phyloP scores from a whole-genome alignment of 2,888 invertebrate genomes.

The Melanchra persicariae region DNA sequence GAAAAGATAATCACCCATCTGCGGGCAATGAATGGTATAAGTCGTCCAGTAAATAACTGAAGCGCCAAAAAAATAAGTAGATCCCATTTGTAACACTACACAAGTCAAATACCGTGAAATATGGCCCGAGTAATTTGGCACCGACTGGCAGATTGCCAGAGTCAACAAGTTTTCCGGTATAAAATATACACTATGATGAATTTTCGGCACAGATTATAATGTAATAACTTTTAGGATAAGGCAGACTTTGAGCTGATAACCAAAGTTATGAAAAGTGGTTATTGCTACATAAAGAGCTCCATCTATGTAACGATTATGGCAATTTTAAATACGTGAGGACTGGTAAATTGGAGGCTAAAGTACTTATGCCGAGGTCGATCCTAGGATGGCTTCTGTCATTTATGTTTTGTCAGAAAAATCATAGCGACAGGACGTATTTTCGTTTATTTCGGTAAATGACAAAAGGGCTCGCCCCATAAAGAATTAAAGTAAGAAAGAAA shows the following conservation, averaged over 20 bases:
- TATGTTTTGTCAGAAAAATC: too few relatives aligned
- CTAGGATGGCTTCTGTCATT: too few relatives aligned
- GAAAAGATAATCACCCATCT: too few relatives aligned
- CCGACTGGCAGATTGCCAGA: conserved; percentile 35
- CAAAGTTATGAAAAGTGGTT: neutral
- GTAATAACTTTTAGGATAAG: neutral
- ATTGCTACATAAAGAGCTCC: neutral
- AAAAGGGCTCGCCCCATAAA: too few relatives aligned
- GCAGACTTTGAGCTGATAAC: neutral
- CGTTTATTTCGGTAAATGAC: too few relatives aligned
- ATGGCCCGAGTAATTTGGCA: conserved; percentile 26
- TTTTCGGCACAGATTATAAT: conserved; percentile 7
- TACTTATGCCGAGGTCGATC: too few relatives aligned
- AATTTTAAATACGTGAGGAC: neutral
- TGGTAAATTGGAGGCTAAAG: too few relatives aligned
- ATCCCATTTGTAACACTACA: conserved; percentile 27
- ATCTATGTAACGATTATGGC: neutral
- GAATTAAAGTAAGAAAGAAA: too few relatives aligned
- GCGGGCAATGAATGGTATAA: too few relatives aligned
- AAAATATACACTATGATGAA: conserved; percentile 29
- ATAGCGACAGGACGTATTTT: too few relatives aligned
- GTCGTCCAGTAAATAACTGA: neutral
- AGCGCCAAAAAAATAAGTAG: neutral
- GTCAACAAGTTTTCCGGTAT: conserved; percentile 51
- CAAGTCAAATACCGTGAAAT: conserved; percentile 41